These are phyloP conservation scores for Drosophila albomicans DNA, from an alignment of 1,140 invertebrate species.

Conservation along the genomic window DNA sequence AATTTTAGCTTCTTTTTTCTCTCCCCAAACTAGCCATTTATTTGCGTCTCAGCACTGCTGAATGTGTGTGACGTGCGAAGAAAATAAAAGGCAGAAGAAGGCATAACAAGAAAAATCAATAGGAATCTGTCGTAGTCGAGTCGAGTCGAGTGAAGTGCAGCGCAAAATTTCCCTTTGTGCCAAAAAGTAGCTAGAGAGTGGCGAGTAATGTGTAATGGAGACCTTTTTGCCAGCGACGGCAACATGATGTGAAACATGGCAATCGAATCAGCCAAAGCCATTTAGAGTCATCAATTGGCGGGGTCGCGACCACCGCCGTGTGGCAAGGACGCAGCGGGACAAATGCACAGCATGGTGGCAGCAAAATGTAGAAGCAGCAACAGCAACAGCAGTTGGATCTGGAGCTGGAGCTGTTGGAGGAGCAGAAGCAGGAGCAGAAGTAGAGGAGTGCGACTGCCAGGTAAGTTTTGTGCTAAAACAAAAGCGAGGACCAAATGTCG, in stretches of 20 bases:
- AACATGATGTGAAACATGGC: slow-evolving; percentile 83
- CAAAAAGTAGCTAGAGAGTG: slow-evolving; percentile 74
- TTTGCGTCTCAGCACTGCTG: slow-evolving; percentile 10
- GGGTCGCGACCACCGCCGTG: slow-evolving; percentile 49
- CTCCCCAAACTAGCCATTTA: slow-evolving; percentile 12
- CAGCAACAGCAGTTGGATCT: slow-evolving; percentile 30
- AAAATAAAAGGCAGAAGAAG: slow-evolving; percentile 16
- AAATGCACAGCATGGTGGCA: slow-evolving; percentile 68
- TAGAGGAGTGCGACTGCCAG: slow-evolving; percentile 51
- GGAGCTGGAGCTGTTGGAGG: slow-evolving; percentile 26
- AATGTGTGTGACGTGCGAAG: slow-evolving; percentile 15
- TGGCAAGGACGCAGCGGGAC: slow-evolving; percentile 33
- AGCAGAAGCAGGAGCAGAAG: slow-evolving; percentile 20
- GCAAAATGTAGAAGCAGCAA: slow-evolving; percentile 29
- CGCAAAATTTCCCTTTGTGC: slow-evolving; percentile 54
- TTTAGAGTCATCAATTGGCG: slow-evolving; percentile 82
- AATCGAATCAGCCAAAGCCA: slow-evolving; percentile 82
- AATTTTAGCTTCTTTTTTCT: neutral
- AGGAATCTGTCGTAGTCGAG: slow-evolving; percentile 39
- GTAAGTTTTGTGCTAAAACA: slow-evolving; percentile 50
- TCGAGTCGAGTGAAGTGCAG: slow-evolving; percentile 22
- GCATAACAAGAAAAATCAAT: slow-evolving; percentile 36
- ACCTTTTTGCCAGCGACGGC: slow-evolving; percentile 75
- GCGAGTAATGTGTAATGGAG: slow-evolving; percentile 81
- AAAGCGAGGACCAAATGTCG: slow-evolving; percentile 34